Evolutionary conservation across 1,140 invertebrate genomes (phyloP), one percentile per base, ranked within the genome.

Genomic region (Chrysomallon squamiferum): DNA sequence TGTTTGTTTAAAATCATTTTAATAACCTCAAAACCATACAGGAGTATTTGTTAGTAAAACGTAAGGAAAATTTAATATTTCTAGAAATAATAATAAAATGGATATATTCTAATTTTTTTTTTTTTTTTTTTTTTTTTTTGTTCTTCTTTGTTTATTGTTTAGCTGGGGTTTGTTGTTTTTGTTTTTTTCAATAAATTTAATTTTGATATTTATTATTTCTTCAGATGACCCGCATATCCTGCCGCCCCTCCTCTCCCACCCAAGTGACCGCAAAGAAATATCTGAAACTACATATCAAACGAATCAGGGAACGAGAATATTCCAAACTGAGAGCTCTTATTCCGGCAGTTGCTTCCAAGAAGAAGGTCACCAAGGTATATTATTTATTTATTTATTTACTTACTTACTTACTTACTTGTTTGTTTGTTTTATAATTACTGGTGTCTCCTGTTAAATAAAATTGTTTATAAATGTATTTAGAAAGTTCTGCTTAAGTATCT

Each of bases 331-430:
- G 74, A 33, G 70, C 71, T 3, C 72, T 78, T 57, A 71, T 78
- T 2, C 76, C 76, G 2, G 72, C 76, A 32, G 73, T 78, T 29
- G 76, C 76, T 5, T 59, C 64, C 38, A 78, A 78, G 52, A 72
- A 78, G 45, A 78, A 76, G 62, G 73, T 76, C 3, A 71, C 74
- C 0, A 78, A 78, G 72, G 76, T 78, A 66, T 43, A 58, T 13
- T n/a, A 25, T 30, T 18, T 52, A 5, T 57, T 11, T 60, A 6
- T n/a, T 9, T 29, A n/a, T n/a, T n/a, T n/a, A n/a, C n/a, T n/a
- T n/a, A n/a, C n/a, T n/a, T n/a, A n/a, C n/a, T n/a, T n/a, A n/a
- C n/a, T n/a, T n/a, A n/a, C n/a, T n/a, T n/a, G n/a, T n/a, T n/a
- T n/a, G n/a, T n/a, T n/a, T n/a, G n/a, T n/a, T n/a, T n/a, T n/a